Evolutionary conservation across 1,140 invertebrate genomes (phyloP).

Genomic region (Apis cerana): DNA sequence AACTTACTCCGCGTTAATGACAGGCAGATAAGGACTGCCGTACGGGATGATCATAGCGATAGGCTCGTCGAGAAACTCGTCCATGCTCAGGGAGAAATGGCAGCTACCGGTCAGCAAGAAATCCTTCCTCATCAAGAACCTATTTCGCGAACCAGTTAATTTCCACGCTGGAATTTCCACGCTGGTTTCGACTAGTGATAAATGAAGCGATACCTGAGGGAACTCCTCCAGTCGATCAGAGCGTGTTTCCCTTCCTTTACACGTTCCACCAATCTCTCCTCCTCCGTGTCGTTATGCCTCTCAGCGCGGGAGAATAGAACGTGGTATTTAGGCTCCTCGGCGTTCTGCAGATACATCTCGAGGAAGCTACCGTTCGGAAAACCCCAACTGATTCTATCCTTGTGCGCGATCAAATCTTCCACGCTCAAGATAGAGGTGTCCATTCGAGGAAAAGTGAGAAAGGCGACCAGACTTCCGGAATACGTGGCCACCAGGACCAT

Average conservation of each 20-base stretch:
- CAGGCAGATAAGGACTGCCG: slow-evolving; percentile 87
- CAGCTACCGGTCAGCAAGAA: slow-evolving; percentile 84
- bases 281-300: slow-evolving; percentile 72
- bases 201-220: slow-evolving; percentile 81
- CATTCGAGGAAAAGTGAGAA: slow-evolving; percentile 95
- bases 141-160: slow-evolving; percentile 62
- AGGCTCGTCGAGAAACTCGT: slow-evolving; percentile 90
- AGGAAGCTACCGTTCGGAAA: slow-evolving; percentile 87
- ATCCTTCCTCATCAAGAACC: slow-evolving; percentile 85
- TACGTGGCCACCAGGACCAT: slow-evolving; percentile 95
- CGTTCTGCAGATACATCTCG: slow-evolving; percentile 84
- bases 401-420: slow-evolving; percentile 85
- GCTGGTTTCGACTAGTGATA: no score
- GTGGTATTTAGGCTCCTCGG: slow-evolving; percentile 82
- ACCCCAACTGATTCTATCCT: slow-evolving; percentile 87
- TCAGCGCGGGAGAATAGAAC: slow-evolving; percentile 80
- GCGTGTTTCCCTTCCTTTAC: slow-evolving; percentile 86
- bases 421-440: slow-evolving; percentile 89
- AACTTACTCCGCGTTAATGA: slow-evolving; percentile 84
- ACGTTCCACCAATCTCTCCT: slow-evolving; percentile 80
- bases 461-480: slow-evolving; percentile 95
- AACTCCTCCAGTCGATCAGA: slow-evolving; percentile 91
- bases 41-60: slow-evolving; percentile 88
- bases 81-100: slow-evolving; percentile 86
- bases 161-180: background rate